phyloP scores from a whole-genome alignment of 2,888 invertebrate species.

The Oeneis ivallda region DNA sequence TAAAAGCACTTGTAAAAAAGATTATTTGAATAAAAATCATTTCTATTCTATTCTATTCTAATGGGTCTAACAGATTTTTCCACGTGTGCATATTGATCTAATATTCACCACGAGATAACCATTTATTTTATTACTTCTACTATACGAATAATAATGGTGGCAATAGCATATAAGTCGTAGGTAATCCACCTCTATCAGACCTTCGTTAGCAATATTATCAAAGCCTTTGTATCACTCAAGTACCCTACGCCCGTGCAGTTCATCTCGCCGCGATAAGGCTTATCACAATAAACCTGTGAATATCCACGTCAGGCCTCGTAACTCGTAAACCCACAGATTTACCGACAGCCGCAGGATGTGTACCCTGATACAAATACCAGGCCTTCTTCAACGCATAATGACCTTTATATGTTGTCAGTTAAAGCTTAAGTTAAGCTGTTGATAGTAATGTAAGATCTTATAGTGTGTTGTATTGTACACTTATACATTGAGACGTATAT shows the following conservation, averaged over 20 bases:
- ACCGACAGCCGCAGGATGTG: conserved; percentile 17
- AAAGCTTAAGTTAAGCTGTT: background rate
- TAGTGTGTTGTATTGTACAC: background rate
- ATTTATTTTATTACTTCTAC: too few species aligned
- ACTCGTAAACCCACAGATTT: conserved; percentile 24
- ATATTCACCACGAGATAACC: too few species aligned
- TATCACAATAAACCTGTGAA: conserved; percentile 27
- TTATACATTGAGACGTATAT: background rate
- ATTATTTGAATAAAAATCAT: too few species aligned
- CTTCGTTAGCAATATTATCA: background rate
- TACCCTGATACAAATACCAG: conserved; percentile 2
- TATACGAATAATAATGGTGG: too few species aligned
- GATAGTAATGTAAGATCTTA: background rate
- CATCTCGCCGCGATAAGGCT: conserved; percentile 11
- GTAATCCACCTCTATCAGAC: background rate
- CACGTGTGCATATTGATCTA: too few species aligned
- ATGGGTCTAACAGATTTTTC: too few species aligned
- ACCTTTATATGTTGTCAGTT: conserved; percentile 5
- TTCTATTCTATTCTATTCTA: too few species aligned
- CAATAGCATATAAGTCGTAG: too few species aligned
- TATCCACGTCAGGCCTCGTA: conserved; percentile 12
- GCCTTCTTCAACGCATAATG: conserved; percentile 4
- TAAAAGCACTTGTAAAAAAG: too few species aligned
- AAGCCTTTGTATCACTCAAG: conserved; percentile 1
- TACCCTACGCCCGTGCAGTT: background rate